Conservation (phyloP, 2,113 vertebrate genomes). For the Oxyruncus cristatus region DNA sequence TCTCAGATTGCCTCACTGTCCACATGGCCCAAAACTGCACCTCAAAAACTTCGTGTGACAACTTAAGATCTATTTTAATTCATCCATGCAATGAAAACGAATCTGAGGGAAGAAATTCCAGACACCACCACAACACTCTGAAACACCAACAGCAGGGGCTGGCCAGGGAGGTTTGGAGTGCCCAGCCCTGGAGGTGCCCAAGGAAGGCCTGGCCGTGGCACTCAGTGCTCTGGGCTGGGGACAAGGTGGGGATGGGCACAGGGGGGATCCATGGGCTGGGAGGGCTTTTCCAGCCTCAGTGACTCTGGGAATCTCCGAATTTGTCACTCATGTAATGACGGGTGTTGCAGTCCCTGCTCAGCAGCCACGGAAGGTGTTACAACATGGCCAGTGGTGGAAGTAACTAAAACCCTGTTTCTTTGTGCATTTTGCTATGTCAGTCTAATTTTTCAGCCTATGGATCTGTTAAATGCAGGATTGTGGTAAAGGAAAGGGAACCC, state of each 20-base stretch:
- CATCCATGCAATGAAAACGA: background rate
- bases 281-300: background rate
- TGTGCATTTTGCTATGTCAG: background rate
- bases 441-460: background rate
- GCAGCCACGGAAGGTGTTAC: background rate
- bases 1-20: background rate
- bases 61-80: background rate
- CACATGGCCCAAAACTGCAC: background rate
- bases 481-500: background rate
- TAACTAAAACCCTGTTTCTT: background rate
- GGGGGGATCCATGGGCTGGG: background rate
- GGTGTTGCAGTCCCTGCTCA: background rate
- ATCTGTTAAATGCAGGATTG: background rate
- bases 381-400: rapidly evolving
- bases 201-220: background rate
- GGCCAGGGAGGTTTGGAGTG: background rate
- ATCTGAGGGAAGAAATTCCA: background rate
- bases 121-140: background rate
- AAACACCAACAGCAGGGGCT: no score
- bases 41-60: background rate
- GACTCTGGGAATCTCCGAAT: background rate
- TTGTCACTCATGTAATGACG: background rate
- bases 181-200: background rate
- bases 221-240: background rate
- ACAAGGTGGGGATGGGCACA: background rate